A percentile compares a stretch with the other conserved stretches of the same genome.
These are phyloP conservation scores for Silurus glanis DNA, from an alignment of 2,113 vertebrate species.

Conservation along the genomic window DNA sequence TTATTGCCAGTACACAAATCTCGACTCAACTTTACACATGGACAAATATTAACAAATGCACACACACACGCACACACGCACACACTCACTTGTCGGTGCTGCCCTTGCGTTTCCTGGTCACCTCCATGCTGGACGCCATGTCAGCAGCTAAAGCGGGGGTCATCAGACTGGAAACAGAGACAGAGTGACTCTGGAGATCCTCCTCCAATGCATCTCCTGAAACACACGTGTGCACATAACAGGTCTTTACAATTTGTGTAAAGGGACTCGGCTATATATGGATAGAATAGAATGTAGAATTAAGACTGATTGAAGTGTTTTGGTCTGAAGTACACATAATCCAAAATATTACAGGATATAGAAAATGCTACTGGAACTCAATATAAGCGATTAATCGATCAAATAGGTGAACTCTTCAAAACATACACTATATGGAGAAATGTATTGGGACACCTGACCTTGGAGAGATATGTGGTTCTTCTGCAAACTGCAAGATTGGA, in stretches of 20 bases:
- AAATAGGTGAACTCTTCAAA: background rate
- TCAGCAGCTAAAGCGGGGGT: constrained; percentile 60
- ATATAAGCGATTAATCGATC: background rate
- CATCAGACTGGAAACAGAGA: constrained; percentile 71
- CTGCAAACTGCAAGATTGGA: no score
- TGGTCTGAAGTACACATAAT: background rate
- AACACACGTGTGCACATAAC: constrained; percentile 23
- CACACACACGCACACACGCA: background rate
- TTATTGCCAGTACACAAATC: background rate
- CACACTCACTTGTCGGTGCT: constrained; percentile 83
- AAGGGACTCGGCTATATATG: background rate
- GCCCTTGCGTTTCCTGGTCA: constrained; percentile 84
- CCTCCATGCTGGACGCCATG: constrained; percentile 69
- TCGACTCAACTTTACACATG: background rate
- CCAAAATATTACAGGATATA: background rate
- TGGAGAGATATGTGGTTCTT: no score
- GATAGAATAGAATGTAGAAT: background rate
- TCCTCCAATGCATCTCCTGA: constrained; percentile 73
- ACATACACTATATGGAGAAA: no score
- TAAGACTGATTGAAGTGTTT: background rate
- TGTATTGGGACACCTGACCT: no score
- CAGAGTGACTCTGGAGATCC: constrained; percentile 62
- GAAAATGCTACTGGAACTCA: background rate
- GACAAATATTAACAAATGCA: background rate
- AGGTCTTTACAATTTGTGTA: background rate